Base-by-base conservation (phyloP, 2,113 vertebrate genomes). In the Hymenochirus boettgeri region DNA sequence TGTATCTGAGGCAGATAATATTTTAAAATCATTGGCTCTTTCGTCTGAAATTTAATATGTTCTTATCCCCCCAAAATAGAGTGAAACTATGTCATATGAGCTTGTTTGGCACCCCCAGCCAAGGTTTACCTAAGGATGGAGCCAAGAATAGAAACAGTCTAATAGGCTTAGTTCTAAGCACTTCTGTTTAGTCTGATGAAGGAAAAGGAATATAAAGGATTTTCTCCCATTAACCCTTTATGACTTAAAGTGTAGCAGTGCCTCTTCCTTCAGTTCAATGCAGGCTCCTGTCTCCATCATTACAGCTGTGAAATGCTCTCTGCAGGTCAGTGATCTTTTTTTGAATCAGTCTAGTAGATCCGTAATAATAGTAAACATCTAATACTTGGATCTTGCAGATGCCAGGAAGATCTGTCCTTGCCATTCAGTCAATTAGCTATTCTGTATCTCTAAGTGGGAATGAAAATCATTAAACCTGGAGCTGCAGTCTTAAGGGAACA, bases 81-180 rank as follows among this genome's bases (percentile, higher is more conserved):
- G 51, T 53, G 51, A 56, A 35, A 62, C 63, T 22, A 2, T 31
- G 46, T 46, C 3, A 19, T 21, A 31, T 22, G 11, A 6, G 19
- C 37, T 60, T 21, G 17, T 24, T 72, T 67, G 70, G 39, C 60
- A 70, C 72, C 73, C 69, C 62, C 73, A 71, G 62, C 53, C 57
- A 72, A 77, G 71, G 37, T 63, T 75, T 59, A 59, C 73, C 62
- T 62, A 70, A 69, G 59, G 57, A 69, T 72, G 62, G 63, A 71
- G 69, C 65, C 70, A 75, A 76, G 78, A 82, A 84, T 82, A 84
- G 80, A 75, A 79, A 79, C 63, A 50, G 18, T 70, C 70, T 76
- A 79, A 76, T 70, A 79, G 72, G 82, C 73, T 80, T 82, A 79
- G 21, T 15, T 27, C 72, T 79, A 77, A 83, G 73, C 29, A 75